Evolutionary conservation across 2,797 vertebrate genomes (phyloP).

Genomic region (Mus caroli): DNA sequence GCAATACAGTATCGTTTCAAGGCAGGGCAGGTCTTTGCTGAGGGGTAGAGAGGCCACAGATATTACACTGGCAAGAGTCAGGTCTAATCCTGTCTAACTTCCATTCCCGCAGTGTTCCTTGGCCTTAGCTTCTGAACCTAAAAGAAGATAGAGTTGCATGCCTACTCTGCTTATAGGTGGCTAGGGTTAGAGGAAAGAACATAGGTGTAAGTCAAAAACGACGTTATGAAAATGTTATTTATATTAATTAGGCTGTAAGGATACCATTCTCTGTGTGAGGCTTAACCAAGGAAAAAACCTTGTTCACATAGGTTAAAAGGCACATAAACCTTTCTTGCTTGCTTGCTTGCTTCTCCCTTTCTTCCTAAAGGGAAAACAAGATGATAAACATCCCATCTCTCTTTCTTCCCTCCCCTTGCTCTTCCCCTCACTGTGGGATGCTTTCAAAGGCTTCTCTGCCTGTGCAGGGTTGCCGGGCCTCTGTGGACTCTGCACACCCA

Average conservation of each 20-base stretch:
- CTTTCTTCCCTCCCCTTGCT: neutral
- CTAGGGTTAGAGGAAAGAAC: neutral
- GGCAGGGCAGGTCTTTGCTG: neutral
- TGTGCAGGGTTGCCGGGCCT: neutral
- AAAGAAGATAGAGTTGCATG: neutral
- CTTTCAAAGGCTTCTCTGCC: neutral
- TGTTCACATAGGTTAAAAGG: slow-evolving; percentile 40
- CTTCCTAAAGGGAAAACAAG: neutral
- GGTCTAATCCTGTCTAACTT: neutral
- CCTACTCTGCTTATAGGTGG: neutral
- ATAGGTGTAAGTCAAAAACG: neutral
- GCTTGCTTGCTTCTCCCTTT: neutral
- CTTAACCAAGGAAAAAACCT: neutral
- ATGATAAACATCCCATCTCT: neutral
- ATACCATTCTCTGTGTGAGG: neutral
- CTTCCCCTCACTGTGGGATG: neutral
- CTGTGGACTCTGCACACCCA: neutral
- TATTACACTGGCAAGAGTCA: neutral
- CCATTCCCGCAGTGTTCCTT: neutral
- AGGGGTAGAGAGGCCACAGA: neutral
- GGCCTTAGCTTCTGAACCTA: neutral
- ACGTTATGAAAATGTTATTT: neutral
- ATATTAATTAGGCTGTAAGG: neutral
- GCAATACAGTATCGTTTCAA: neutral
- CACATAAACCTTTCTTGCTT: neutral